phyloP scores from a whole-genome alignment of 1,140 invertebrate species.

The Drosophila auraria region DNA sequence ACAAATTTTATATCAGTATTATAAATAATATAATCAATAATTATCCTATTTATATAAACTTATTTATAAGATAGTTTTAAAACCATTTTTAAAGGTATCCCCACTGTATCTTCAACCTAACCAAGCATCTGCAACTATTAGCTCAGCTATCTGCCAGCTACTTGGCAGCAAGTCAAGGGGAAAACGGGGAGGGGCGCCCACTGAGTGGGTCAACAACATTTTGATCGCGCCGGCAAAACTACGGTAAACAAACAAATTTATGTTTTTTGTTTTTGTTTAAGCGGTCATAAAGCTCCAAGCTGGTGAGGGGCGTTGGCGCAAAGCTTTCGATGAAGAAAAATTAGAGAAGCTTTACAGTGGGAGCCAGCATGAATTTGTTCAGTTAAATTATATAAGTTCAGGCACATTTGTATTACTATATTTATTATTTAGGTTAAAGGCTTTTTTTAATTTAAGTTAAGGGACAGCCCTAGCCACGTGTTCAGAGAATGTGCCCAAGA shows the following conservation, averaged over 20 bases:
- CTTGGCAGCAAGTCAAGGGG: conserved; percentile 14
- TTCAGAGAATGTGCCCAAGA: too few species aligned
- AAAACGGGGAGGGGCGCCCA: conserved; percentile 6
- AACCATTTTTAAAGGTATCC: too few species aligned
- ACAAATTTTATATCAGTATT: too few species aligned
- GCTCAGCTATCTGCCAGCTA: conserved; percentile 5
- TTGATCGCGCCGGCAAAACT: conserved; percentile 51
- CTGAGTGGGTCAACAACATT: conserved; percentile 52
- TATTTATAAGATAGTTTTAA: background rate
- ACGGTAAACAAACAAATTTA: conserved; percentile 59
- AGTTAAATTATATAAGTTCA: background rate
- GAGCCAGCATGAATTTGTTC: background rate
- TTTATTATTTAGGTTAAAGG: too few species aligned
- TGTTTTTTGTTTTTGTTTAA: conserved; percentile 26
- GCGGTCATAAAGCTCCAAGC: conserved; percentile 23
- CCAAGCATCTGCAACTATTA: conserved; percentile 10
- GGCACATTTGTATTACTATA: too few species aligned
- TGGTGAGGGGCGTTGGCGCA: conserved; percentile 32
- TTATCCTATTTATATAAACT: background rate
- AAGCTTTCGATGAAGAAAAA: conserved; percentile 35
- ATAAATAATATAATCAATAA: too few species aligned
- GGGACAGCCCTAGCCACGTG: too few species aligned
- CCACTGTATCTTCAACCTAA: background rate
- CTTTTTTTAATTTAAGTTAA: too few species aligned
- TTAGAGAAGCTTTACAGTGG: conserved; percentile 15